Evolutionary conservation across 2,888 invertebrate genomes (phyloP), one percentile per base, ranked within the genome.

Genomic region (Caenorhabditis zanzibari): DNA sequence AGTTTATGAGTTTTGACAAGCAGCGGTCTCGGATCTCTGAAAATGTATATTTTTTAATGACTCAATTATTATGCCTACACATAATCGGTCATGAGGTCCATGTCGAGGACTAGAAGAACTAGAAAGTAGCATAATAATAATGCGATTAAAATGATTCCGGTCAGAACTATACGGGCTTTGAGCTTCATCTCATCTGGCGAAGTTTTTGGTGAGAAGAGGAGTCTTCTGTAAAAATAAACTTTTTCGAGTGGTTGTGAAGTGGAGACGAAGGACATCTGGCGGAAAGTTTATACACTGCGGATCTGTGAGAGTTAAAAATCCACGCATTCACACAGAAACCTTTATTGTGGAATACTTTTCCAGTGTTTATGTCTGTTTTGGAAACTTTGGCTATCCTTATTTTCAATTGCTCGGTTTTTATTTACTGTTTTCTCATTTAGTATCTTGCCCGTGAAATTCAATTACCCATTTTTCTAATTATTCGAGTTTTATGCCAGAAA

Each of bases 1-100:
- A 99, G 93, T 89, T 94, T 81, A 24, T 85, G 85, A 12, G 10
- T 19, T 6, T 22, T 26, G 1, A 61, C 16, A 38, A 44, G 82
- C 12, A 35, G 10, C 0, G 69, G 66, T n/a, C 69, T 63, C 4
- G 71, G 71, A 56, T 77, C 77, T 28, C 76, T 76, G 68, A 47
- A 71, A 71, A 38, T 7, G 16, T 3, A 24, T 28, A 0, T 16
- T 19, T 6, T 14, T 16, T 9, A 24, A 12, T 58, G 19, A 22
- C 10, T 22, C 12, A 22, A 52, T 44, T 5, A 44, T 12, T n/a
- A 9, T 4, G 49, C 75, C 69, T 49, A 76, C 77, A 63, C 24
- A 16, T 77, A 68, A 6, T 77, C 77, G 9, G 61, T 52, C 71
- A 54, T 68, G 5, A 77, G 22, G 61, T 71, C 77, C 77, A 77